A percentile compares a stretch with the other conserved stretches of the same genome.
Evolutionary conservation across 2,888 invertebrate genomes (phyloP).

Genomic region (Chelonus formosanus): DNA sequence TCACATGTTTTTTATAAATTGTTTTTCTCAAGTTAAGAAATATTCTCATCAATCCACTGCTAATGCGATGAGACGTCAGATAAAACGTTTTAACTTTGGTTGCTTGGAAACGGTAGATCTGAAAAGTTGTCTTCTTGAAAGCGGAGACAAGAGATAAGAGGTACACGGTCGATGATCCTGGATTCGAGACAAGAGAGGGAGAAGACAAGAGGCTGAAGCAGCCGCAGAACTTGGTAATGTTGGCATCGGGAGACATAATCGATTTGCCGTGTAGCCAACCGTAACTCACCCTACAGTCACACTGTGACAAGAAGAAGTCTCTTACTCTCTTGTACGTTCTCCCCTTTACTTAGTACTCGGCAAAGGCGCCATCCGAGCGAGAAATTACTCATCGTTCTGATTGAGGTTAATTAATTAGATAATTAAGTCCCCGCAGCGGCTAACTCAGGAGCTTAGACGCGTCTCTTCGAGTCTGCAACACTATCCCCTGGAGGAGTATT

Average conservation of each 20-base stretch:
- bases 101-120: constrained; percentile 14
- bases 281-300: constrained; percentile 61
- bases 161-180: constrained; percentile 38
- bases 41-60: constrained; percentile 27
- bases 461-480: constrained; percentile 32
- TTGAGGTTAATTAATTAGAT: constrained; percentile 66
- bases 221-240: constrained; percentile 33
- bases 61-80: constrained; percentile 28
- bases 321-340: constrained; percentile 16
- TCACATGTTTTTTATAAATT: constrained; percentile 3
- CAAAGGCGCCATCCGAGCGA: constrained; percentile 64
- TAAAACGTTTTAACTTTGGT: constrained; percentile 29
- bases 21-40: constrained; percentile 6
- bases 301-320: constrained; percentile 63
- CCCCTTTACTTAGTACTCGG: constrained; percentile 30
- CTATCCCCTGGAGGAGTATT: constrained; percentile 34
- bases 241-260: constrained; percentile 58
- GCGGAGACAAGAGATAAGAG: constrained; percentile 31
- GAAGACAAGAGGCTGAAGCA: constrained; percentile 22
- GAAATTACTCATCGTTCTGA: constrained; percentile 66
- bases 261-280: constrained; percentile 64
- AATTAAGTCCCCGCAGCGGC: constrained; percentile 59
- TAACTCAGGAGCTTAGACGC: constrained; percentile 40
- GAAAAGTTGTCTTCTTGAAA: constrained; percentile 27
- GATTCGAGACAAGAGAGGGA: constrained; percentile 32